Evolutionary conservation across 2,888 invertebrate genomes (phyloP).

Genomic region (Deilephila porcellus): DNA sequence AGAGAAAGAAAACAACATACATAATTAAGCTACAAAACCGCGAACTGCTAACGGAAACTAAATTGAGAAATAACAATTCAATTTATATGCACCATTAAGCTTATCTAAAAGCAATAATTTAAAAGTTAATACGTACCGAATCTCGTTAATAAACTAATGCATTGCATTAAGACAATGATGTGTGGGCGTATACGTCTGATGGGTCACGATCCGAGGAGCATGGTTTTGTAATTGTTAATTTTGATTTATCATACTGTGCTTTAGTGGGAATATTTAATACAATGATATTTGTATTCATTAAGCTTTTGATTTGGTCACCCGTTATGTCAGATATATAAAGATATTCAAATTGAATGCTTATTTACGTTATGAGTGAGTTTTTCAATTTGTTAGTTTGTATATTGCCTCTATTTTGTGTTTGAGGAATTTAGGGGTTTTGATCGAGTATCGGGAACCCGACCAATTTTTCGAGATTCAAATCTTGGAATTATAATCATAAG

Average conservation of each 20-base stretch:
- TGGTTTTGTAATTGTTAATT: slow-evolving; percentile 39
- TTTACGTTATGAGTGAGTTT: no score
- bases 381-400: no score
- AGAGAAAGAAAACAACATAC: background rate
- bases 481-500: no score
- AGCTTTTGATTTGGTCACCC: slow-evolving; percentile 28
- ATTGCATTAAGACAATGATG: slow-evolving; percentile 45
- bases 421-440: no score
- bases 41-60: background rate
- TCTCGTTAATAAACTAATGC: slow-evolving; percentile 29
- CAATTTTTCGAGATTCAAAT: no score
- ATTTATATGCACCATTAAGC: slow-evolving; percentile 19
- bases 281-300: slow-evolving; percentile 23
- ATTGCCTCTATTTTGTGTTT: no score
- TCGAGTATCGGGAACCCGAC: no score
- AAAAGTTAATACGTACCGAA: slow-evolving; percentile 24
- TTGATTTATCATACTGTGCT: slow-evolving; percentile 24
- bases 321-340: background rate
- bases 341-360: no score
- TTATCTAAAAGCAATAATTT: slow-evolving; percentile 26
- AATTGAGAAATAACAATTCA: slow-evolving; percentile 22
- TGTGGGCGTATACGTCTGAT: slow-evolving; percentile 44
- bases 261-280: slow-evolving; percentile 9
- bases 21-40: background rate
- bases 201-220: slow-evolving; percentile 43